Conservation (phyloP, 2,797 vertebrate species). For the Mus minutoides region DNA sequence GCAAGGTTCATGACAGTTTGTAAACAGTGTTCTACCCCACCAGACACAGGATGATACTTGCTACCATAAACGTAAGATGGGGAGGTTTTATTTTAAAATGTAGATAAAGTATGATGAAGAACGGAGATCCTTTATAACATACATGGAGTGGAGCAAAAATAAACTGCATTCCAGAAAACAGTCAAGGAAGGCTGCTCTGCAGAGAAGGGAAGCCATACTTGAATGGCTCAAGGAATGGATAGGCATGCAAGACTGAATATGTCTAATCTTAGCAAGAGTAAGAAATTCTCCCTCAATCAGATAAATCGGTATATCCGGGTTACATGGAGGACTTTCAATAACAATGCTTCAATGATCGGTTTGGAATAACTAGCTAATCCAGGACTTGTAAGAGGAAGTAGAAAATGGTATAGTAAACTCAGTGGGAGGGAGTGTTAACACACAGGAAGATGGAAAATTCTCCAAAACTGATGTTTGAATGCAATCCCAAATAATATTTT, state of each 20-base stretch:
- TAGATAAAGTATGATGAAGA: neutral
- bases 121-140: neutral
- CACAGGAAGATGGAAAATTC: neutral
- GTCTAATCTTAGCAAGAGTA: neutral
- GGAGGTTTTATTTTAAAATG: neutral
- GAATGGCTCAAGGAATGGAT: neutral
- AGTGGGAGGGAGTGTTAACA: neutral
- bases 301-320: neutral
- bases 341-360: neutral
- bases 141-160: neutral
- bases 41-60: neutral
- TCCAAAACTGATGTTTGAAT: neutral
- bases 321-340: neutral
- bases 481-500: neutral
- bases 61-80: neutral
- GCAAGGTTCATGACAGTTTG: rapidly evolving
- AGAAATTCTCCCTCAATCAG: neutral
- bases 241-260: neutral
- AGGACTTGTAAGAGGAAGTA: rapidly evolving
- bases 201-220: neutral
- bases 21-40: neutral
- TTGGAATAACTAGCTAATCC: neutral
- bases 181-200: rapidly evolving
- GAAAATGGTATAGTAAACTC: neutral
- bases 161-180: neutral